A percentile compares a stretch with the other conserved stretches of the same genome.
These are phyloP conservation scores for Caloenas nicobarica DNA, from an alignment of 2,113 vertebrate genomes.

Conservation along the genomic window DNA sequence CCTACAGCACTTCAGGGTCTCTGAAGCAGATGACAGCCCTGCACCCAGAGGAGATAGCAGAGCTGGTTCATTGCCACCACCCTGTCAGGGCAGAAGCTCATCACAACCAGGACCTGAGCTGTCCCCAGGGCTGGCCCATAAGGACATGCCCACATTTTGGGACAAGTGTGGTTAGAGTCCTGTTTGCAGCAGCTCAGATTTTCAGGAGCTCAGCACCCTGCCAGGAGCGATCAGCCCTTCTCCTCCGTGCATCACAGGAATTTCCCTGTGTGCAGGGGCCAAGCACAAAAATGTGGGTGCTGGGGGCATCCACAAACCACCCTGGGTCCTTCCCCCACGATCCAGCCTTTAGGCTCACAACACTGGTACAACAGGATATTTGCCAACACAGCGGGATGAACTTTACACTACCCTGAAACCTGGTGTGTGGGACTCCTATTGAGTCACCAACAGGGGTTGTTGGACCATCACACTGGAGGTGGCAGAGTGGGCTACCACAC, in stretches of 20 bases:
- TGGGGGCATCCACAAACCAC: neutral
- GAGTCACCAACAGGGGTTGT: rapidly evolving
- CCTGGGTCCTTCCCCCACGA: neutral
- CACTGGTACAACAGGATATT: neutral
- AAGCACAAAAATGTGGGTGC: neutral
- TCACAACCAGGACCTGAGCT: rapidly evolving
- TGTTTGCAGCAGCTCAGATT: neutral
- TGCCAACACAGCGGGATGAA: neutral
- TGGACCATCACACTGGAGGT: rapidly evolving
- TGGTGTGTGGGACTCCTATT: neutral
- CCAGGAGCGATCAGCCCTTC: neutral
- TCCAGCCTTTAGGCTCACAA: rapidly evolving
- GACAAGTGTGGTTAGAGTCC: rapidly evolving
- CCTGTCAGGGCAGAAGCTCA: neutral
- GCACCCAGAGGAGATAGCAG: too few species aligned
- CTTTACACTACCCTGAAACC: neutral
- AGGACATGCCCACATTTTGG: neutral
- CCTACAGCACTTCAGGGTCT: neutral
- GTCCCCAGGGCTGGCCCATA: too few species aligned
- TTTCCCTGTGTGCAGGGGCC: too few species aligned
- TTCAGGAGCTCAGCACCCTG: neutral
- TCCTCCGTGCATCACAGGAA: too few species aligned
- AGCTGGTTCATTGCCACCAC: neutral
- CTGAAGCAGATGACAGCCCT: neutral
- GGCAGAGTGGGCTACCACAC: rapidly evolving